Conservation (phyloP, 2,888 invertebrate species). For the Aelia acuminata region DNA sequence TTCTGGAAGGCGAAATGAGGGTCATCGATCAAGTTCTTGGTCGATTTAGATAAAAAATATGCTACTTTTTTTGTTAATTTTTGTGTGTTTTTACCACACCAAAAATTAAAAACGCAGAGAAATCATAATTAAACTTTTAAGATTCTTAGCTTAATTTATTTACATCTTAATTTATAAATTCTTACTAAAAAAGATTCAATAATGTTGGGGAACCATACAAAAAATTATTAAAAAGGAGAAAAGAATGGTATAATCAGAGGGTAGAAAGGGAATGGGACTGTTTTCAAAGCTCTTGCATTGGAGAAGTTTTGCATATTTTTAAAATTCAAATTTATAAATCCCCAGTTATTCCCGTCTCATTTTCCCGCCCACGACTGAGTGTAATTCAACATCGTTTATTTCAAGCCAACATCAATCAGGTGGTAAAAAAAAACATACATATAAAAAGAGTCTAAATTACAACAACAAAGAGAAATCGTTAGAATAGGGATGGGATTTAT, state of each 20-base stretch:
- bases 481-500: background rate
- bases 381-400: background rate
- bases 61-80: too few species aligned
- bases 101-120: too few species aligned
- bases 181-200: background rate
- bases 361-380: background rate
- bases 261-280: background rate
- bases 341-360: background rate
- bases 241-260: background rate
- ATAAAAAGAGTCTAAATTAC: background rate
- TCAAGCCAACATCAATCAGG: background rate
- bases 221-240: background rate
- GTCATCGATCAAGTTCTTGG: too few species aligned
- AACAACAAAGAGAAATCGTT: background rate
- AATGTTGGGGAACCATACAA: background rate
- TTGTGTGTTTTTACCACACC: too few species aligned
- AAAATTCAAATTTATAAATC: conserved; percentile 46
- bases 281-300: background rate
- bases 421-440: background rate
- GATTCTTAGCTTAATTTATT: too few species aligned
- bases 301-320: conserved; percentile 15
- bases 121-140: too few species aligned
- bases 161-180: too few species aligned
- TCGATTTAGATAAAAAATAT: too few species aligned
- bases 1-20: too few species aligned